phyloP scores from a whole-genome alignment of 2,797 vertebrate genomes.

The Mormyrops boulengeri region DNA sequence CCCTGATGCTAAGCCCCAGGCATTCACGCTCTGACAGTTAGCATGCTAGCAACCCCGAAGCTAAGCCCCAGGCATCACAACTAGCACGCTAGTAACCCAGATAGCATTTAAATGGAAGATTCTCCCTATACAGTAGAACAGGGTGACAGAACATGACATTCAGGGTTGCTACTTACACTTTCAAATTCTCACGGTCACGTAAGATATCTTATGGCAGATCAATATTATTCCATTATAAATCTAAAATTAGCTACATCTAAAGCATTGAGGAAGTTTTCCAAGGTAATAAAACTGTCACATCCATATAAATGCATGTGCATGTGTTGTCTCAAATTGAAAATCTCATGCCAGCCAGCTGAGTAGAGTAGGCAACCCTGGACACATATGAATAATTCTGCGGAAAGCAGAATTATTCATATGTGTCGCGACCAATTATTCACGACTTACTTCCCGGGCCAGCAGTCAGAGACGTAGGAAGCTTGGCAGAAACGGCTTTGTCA shows the following conservation, averaged over 20 bases:
- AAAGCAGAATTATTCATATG: background rate
- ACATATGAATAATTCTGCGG: background rate
- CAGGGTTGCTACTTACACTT: background rate
- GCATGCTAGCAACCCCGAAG: background rate
- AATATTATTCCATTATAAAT: background rate
- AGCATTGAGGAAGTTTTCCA: background rate
- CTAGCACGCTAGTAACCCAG: background rate
- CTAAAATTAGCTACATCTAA: background rate
- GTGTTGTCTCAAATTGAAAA: background rate
- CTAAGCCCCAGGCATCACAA: background rate
- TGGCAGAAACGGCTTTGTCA: constrained; percentile 46
- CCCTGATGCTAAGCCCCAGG: background rate
- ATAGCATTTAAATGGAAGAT: background rate
- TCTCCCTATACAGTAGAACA: background rate
- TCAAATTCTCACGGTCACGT: background rate
- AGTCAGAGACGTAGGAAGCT: constrained; percentile 16
- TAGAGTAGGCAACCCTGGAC: background rate
- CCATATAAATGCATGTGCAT: background rate
- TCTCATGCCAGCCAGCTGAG: background rate
- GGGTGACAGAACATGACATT: background rate
- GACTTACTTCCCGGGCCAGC: constrained; percentile 45
- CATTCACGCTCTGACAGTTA: background rate
- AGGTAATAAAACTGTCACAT: background rate
- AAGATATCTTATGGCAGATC: background rate
- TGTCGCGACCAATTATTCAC: background rate